Evolutionary conservation across 2,888 invertebrate genomes (phyloP).

Genomic region (Volucella zonaria): DNA sequence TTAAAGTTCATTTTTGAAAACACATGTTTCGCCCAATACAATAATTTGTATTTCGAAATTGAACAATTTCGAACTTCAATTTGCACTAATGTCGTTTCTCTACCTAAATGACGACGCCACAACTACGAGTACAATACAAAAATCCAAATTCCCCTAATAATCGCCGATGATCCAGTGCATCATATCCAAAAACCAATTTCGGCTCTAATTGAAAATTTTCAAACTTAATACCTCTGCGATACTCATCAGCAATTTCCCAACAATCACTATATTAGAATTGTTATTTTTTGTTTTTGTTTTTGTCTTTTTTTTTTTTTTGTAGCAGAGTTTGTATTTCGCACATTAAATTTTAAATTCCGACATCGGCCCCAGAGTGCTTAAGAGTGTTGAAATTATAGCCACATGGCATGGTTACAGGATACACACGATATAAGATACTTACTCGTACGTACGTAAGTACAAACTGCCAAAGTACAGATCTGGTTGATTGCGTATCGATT

Average conservation of each 20-base stretch:
- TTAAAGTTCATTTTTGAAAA: too few species aligned
- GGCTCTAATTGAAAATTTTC: slow-evolving; percentile 52
- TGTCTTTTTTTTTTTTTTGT: slow-evolving; percentile 40
- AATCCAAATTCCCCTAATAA: background rate
- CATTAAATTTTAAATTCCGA: slow-evolving; percentile 60
- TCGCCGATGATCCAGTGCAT: slow-evolving; percentile 13
- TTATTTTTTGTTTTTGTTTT: slow-evolving; percentile 20
- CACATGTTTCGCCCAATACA: too few species aligned
- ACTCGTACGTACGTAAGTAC: background rate
- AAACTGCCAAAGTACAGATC: slow-evolving; percentile 48
- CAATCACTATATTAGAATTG: slow-evolving; percentile 55
- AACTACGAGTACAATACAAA: too few species aligned
- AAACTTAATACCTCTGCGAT: slow-evolving; percentile 34
- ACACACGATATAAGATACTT: background rate
- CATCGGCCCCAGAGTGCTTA: background rate
- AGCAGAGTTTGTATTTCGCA: slow-evolving; percentile 57
- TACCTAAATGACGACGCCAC: too few species aligned
- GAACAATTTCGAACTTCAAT: too few species aligned
- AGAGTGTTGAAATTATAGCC: slow-evolving; percentile 44
- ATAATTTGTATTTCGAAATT: too few species aligned
- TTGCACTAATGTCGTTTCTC: too few species aligned
- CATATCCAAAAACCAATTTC: slow-evolving; percentile 18
- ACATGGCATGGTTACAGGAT: slow-evolving; percentile 30
- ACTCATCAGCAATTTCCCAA: slow-evolving; percentile 49
- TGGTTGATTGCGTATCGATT: slow-evolving; percentile 73